Percentiles rank a stretch among this genome's conserved stretches.
Conservation (phyloP, 2,888 invertebrate genomes). For the Eumerus sabulonum region DNA sequence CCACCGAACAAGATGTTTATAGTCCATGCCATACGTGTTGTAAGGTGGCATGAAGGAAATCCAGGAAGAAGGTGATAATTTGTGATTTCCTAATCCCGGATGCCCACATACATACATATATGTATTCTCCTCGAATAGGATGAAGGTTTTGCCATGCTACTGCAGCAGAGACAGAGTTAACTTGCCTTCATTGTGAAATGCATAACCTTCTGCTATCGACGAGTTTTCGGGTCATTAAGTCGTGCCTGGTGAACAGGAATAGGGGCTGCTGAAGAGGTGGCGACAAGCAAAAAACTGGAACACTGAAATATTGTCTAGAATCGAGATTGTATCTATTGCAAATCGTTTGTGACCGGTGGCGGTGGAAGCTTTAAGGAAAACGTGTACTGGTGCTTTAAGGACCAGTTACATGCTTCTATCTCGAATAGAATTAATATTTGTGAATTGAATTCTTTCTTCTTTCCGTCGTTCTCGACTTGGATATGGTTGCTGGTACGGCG, state of each 20-base stretch:
- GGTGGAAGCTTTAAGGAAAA: constrained; percentile 41
- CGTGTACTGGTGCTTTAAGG: constrained; percentile 19
- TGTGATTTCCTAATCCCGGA: constrained; percentile 65
- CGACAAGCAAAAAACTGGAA: constrained; percentile 62
- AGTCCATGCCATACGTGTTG: too few species aligned
- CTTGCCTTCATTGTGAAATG: constrained; percentile 43
- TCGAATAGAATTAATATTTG: constrained; percentile 55
- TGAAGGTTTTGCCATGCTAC: constrained; percentile 7
- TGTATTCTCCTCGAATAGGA: not conserved
- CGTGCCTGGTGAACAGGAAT: constrained; percentile 25
- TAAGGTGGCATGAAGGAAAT: not conserved
- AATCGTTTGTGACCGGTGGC: constrained; percentile 26
- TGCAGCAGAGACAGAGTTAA: constrained; percentile 39
- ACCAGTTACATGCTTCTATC: constrained; percentile 16
- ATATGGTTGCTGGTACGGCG: constrained; percentile 29
- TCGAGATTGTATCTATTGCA: constrained; percentile 37
- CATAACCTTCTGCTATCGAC: constrained; percentile 75
- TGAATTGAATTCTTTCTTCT: constrained; percentile 17
- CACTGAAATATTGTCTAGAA: constrained; percentile 19
- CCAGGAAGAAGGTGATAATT: constrained; percentile 60
- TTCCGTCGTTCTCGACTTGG: not conserved
- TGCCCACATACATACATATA: too few species aligned
- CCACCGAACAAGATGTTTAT: constrained; percentile 42
- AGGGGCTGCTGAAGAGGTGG: constrained; percentile 9
- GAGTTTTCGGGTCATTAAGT: constrained; percentile 79